A percentile compares a stretch with the other conserved stretches of the same genome.
Conservation (phyloP, 1,140 invertebrate species). For the Ylistrum balloti region DNA sequence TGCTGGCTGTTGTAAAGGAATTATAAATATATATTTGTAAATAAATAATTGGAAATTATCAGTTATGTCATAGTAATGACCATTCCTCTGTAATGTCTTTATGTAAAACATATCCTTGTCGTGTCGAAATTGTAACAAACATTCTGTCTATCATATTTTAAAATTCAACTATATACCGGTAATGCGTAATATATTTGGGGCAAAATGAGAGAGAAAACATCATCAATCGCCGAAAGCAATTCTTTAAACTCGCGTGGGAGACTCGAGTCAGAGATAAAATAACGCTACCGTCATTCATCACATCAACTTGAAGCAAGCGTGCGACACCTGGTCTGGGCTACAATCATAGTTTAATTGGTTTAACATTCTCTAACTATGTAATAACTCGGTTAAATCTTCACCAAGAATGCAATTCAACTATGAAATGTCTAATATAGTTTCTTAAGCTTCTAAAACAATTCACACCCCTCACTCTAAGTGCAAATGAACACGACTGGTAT, state of each 20-base stretch:
- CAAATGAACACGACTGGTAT: neutral
- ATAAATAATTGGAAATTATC: no score
- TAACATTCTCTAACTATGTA: neutral
- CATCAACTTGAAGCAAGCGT: neutral
- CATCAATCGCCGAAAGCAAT: neutral
- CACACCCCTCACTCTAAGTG: neutral
- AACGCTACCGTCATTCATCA: neutral
- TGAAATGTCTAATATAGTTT: no score
- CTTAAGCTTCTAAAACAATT: neutral
- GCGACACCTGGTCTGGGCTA: neutral
- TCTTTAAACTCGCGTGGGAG: neutral
- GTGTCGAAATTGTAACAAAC: no score
- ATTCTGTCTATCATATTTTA: no score
- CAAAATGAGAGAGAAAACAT: neutral
- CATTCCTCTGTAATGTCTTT: no score
- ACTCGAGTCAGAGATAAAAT: neutral
- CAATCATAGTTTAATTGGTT: neutral
- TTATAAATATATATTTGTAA: no score
- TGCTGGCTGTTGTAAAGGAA: neutral
- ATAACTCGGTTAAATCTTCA: no score
- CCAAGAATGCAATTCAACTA: no score
- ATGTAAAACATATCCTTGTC: no score
- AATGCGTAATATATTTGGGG: neutral
- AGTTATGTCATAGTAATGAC: no score
- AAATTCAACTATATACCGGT: no score